A percentile compares a stretch with the other conserved stretches of the same genome.
Evolutionary conservation across 2,113 vertebrate species (phyloP).

Genomic region (Phylloscopus trochiloides): DNA sequence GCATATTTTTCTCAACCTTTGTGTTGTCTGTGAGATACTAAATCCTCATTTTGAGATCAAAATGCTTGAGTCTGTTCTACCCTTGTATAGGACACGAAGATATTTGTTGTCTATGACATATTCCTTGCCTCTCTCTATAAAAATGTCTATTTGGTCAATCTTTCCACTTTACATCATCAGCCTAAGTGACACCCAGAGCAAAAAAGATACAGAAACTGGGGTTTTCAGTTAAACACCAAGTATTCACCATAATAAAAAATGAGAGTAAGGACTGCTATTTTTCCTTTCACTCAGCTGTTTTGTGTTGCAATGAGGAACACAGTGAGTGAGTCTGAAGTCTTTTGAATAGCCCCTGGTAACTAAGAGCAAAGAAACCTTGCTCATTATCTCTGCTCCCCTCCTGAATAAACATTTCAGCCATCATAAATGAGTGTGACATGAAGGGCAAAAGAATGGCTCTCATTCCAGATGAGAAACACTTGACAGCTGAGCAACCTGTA

Average conservation of each 20-base stretch:
- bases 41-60: constrained; percentile 1
- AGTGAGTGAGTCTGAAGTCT: neutral
- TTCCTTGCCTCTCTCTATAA: neutral
- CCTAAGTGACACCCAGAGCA: neutral
- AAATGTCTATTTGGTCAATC: neutral
- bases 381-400: neutral
- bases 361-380: neutral
- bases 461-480: neutral
- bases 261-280: neutral
- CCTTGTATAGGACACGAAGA: neutral
- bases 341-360: constrained; percentile 1
- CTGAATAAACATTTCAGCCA: constrained; percentile 41
- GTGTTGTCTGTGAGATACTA: neutral
- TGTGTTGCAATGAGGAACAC: neutral
- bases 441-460: neutral
- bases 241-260: neutral
- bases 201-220: neutral
- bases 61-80: neutral
- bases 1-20: neutral
- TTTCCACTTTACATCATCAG: neutral
- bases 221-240: neutral
- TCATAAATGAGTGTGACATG: neutral
- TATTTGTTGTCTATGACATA: neutral
- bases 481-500: neutral
- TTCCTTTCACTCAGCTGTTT: neutral